Conservation (phyloP, 2,113 vertebrate genomes). For the Eudorcas thomsonii region DNA sequence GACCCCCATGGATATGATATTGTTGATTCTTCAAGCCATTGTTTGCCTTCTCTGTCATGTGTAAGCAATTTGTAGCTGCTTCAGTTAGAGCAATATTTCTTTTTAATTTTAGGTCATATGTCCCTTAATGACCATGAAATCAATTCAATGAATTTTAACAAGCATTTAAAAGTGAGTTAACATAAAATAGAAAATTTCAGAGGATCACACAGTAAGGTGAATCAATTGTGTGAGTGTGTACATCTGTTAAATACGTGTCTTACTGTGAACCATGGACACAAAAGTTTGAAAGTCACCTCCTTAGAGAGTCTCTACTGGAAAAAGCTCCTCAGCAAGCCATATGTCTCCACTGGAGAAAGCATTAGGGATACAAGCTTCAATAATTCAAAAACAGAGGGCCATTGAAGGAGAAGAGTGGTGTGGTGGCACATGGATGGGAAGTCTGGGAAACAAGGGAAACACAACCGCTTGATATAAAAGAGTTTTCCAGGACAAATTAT, state of each 20-base stretch:
- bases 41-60: not conserved
- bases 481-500: not conserved
- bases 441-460: not conserved
- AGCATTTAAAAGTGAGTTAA: not conserved
- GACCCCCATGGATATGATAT: not conserved
- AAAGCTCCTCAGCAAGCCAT: not conserved
- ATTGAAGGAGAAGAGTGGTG: not conserved
- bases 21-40: not conserved
- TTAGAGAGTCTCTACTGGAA: not conserved
- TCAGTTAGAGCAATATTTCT: not conserved
- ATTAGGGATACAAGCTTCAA: not conserved
- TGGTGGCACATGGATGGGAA: not conserved
- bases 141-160: not conserved
- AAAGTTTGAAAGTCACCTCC: not conserved
- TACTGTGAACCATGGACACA: not conserved
- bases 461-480: not conserved
- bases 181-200: not conserved
- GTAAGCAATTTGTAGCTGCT: not conserved
- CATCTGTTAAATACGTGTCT: not conserved
- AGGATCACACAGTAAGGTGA: not conserved
- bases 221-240: not conserved
- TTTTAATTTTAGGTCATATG: not conserved
- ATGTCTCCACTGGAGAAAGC: not conserved
- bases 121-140: not conserved
- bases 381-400: not conserved